phyloP scores from a whole-genome alignment of 2,888 invertebrate species.

The Drosophila quasianomalipes region DNA sequence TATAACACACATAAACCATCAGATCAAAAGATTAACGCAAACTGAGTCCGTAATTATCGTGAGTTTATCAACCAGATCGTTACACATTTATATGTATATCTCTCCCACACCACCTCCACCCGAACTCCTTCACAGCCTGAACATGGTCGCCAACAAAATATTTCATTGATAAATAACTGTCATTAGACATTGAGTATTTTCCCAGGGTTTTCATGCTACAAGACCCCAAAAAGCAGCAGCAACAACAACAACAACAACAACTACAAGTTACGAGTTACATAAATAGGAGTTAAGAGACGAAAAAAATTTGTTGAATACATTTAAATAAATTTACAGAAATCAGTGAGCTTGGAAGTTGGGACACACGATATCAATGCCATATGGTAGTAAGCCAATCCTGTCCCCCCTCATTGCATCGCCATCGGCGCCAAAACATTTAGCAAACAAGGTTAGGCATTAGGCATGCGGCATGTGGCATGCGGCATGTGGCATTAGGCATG shows the following conservation, averaged over 20 bases:
- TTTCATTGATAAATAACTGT: slow-evolving; percentile 73
- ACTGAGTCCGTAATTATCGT: slow-evolving; percentile 11
- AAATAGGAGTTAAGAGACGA: slow-evolving; percentile 21
- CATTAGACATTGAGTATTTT: slow-evolving; percentile 59
- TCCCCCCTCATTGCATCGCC: slow-evolving; percentile 13
- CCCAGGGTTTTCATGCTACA: slow-evolving; percentile 55
- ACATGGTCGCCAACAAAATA: slow-evolving; percentile 26
- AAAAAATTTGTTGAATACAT: slow-evolving; percentile 27
- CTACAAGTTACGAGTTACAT: slow-evolving; percentile 17
- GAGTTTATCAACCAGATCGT: slow-evolving; percentile 26
- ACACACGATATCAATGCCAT: slow-evolving; percentile 50
- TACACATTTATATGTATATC: slow-evolving; percentile 22
- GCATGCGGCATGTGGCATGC: slow-evolving; percentile 34
- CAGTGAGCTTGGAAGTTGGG: slow-evolving; percentile 16
- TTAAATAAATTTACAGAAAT: slow-evolving; percentile 62
- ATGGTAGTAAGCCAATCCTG: slow-evolving; percentile 7
- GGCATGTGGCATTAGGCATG: slow-evolving; percentile 47
- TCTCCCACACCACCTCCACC: neutral
- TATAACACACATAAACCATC: slow-evolving; percentile 15
- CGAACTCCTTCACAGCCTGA: slow-evolving; percentile 3
- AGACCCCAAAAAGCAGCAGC: slow-evolving; percentile 24
- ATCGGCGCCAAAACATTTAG: slow-evolving; percentile 56
- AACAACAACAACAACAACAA: slow-evolving; percentile 28
- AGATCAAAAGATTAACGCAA: slow-evolving; percentile 12
- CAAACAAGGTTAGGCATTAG: slow-evolving; percentile 32